phyloP scores from a whole-genome alignment of 2,797 vertebrate genomes.

The Poecilia picta region DNA sequence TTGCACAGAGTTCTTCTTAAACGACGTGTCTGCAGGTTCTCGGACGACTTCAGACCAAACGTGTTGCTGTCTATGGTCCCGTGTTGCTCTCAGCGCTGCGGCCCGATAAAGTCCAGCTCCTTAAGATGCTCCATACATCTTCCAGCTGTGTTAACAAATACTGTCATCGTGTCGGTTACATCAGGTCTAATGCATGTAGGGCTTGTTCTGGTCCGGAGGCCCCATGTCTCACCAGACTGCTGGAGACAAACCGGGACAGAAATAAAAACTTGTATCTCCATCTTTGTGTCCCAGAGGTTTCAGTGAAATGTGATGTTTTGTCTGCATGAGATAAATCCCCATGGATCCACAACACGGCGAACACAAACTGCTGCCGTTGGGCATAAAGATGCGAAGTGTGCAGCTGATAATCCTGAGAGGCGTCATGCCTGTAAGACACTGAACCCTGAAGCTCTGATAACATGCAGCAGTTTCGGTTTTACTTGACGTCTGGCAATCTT shows the following conservation, averaged over 20 bases:
- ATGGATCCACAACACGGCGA: neutral
- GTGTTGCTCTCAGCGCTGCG: neutral
- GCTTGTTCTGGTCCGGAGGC: neutral
- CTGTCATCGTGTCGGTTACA: neutral
- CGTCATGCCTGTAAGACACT: neutral
- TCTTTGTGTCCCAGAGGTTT: neutral
- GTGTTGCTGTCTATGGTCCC: constrained; percentile 16
- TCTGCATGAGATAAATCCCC: neutral
- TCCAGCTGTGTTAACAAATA: neutral
- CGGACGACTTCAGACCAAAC: constrained; percentile 69
- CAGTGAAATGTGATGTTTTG: neutral
- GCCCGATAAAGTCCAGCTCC: neutral
- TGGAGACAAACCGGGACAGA: neutral
- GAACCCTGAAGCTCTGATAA: neutral
- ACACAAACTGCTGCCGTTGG: neutral
- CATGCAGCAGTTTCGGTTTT: neutral
- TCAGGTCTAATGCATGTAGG: too few relatives aligned
- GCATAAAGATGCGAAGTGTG: neutral
- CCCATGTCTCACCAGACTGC: neutral
- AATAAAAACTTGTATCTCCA: constrained; percentile 47
- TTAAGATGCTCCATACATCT: neutral
- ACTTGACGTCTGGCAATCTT: neutral
- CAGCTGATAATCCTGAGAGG: neutral
- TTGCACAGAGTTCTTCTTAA: constrained; percentile 73
- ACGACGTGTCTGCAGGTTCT: constrained; percentile 70